A percentile compares a stretch with the other conserved stretches of the same genome.
These are phyloP conservation scores for Hoplostethus atlanticus DNA, from an alignment of 2,797 vertebrate species.

Conservation along the genomic window DNA sequence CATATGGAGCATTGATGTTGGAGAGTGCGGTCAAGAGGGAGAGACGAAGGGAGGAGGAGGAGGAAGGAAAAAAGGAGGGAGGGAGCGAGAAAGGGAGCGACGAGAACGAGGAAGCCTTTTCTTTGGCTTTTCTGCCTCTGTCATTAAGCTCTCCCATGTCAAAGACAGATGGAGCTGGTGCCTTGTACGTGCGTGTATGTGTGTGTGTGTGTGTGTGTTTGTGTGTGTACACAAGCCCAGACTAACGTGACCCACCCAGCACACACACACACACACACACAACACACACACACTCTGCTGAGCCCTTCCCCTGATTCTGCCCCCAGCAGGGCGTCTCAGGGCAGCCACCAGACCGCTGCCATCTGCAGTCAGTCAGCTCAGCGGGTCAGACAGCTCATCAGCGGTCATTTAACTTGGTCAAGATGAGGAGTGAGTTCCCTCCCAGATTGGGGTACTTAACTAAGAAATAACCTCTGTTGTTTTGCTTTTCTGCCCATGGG, in stretches of 20 bases:
- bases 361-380: slow-evolving; percentile 74
- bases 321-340: slow-evolving; percentile 70
- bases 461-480: neutral
- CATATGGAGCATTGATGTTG: slow-evolving; percentile 85
- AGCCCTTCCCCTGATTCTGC: slow-evolving; percentile 71
- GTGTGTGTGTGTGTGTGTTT: too few species aligned
- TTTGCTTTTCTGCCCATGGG: slow-evolving; percentile 3
- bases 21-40: slow-evolving; percentile 77
- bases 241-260: slow-evolving; percentile 72
- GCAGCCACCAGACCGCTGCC: slow-evolving; percentile 76
- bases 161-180: slow-evolving; percentile 82
- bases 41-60: slow-evolving; percentile 56
- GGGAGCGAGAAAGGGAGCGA: slow-evolving; percentile 30
- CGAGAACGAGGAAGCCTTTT: slow-evolving; percentile 59
- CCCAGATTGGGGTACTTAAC: too few species aligned
- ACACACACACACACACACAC: slow-evolving; percentile 26
- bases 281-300: slow-evolving; percentile 19
- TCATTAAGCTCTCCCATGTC: slow-evolving; percentile 87
- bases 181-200: slow-evolving; percentile 53
- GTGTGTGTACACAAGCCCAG: slow-evolving; percentile 57
- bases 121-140: slow-evolving; percentile 84
- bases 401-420: slow-evolving; percentile 45
- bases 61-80: slow-evolving; percentile 31
- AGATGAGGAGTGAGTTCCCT: slow-evolving; percentile 4
- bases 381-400: slow-evolving; percentile 69